Evolutionary conservation across 2,888 invertebrate species (phyloP), one percentile per base, ranked within the genome.

Genomic region (Epinotia nisella): DNA sequence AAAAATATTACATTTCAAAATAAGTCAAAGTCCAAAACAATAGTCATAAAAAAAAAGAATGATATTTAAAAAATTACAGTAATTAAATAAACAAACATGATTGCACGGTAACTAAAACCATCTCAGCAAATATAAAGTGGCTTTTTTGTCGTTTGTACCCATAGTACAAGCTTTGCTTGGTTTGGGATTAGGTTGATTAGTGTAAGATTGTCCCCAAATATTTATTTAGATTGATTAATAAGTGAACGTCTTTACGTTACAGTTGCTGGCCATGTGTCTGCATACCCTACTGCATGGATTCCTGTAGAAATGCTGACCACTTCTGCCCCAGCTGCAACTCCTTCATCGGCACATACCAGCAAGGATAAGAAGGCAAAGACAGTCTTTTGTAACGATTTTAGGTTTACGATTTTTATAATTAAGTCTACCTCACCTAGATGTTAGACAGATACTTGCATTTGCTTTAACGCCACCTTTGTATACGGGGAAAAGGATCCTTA

Each of bases 271-370:
- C 94, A 1, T 94, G 94, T 61, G 81, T 94, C n/a, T 94, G 94
- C 60, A 74, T 95, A 17, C 95, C 95, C 0, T 95, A 95, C 80
- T 95, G 94, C 80, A 88, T 94, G 85, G 90, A 94, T 74, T 92
- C 94, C 15, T 95, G 94, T 78, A 91, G 90, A 78, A 94, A 91
- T 76, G 92, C 93, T n/a, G 93, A 94, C 75, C 95, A 95, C 80
- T 94, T 94, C 78, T 95, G 95, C 77, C 94, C 95, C 0, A 92
- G 91, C 78, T 95, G 95, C 78, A 92, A 90, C 73, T 83, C 94
- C 2, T 94, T 90, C 77, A 87, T 95, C 58, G 95, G 95, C 76
- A 91, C 94, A 13, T 94, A 94, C 78, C 87, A 71, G n/a, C n/a
- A n/a, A n/a, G 84, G 85, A 69, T 88, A 85, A 70, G 13, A 56